Percentiles rank a stretch among this genome's conserved stretches.
These are phyloP conservation scores for Eumeta japonica DNA, from an alignment of 1,140 invertebrate species.

Conservation along the genomic window DNA sequence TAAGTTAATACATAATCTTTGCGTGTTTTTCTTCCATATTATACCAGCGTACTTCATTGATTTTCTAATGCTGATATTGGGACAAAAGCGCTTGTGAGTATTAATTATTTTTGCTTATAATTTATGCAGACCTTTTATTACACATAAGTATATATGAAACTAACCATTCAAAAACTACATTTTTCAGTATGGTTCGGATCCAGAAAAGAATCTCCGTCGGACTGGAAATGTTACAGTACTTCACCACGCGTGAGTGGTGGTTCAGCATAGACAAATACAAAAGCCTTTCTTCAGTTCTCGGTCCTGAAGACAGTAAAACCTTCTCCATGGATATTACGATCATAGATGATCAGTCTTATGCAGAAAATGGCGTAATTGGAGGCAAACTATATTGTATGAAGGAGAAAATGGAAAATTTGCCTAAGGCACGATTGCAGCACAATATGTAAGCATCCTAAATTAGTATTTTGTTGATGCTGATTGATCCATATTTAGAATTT, in stretches of 20 bases:
- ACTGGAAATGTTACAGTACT: conserved; percentile 65
- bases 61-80: conserved; percentile 55
- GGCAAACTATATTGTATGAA: conserved; percentile 80
- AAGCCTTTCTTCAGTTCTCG: conserved; percentile 64
- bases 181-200: conserved; percentile 57
- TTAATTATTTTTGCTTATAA: conserved; percentile 1
- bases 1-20: conserved; percentile 54
- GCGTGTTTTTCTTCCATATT: conserved; percentile 61
- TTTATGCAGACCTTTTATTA: background rate
- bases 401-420: conserved; percentile 75
- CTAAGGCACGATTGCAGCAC: conserved; percentile 70
- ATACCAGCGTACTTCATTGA: conserved; percentile 66
- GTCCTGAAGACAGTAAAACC: conserved; percentile 62
- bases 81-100: conserved; percentile 65
- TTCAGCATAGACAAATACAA: conserved; percentile 57
- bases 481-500: too few species aligned
- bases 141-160: too few species aligned
- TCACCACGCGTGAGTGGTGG: conserved; percentile 70
- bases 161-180: too few species aligned
- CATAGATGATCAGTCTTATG: conserved; percentile 64
- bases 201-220: conserved; percentile 57
- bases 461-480: too few species aligned
- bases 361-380: conserved; percentile 68
- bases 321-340: conserved; percentile 68
- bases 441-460: too few species aligned